Base-by-base conservation (phyloP, 2,888 invertebrate species). In the Schizotus pectinicornis region DNA sequence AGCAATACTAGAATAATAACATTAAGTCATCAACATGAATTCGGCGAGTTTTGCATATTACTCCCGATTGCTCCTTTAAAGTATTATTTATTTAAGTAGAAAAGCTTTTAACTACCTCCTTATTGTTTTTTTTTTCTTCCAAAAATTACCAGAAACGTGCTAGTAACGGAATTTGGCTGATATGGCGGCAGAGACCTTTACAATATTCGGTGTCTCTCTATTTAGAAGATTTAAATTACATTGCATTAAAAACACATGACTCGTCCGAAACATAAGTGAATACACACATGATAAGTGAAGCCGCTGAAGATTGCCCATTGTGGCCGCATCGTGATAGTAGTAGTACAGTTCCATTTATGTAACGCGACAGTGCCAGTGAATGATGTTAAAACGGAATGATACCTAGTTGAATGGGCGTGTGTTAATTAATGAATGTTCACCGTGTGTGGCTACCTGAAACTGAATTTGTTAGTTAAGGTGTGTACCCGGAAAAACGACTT, bases 221-320 rank as follows among this genome's bases (percentile, higher is more conserved):
- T 14, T 30, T 30, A 13, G 37, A 37, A n/a, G 37, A 31, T 39
- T 39, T 50, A 50, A 50, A 50, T 50, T 41, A 50, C 50, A 47
- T 41, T 13, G 12, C 41, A 54, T 54, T 54, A 47, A 47, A 54
- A 54, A 46, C 54, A 54, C 41, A 46, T 54, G 46, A 54, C 47
- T 14, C 47, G 46, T 47, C 54, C 47, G 47, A 56, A 49, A 56
- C 43, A 43, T 22, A 56, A 55, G 47, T 55, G 55, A 48, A 47
- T 54, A 46, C 53, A 54, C 55, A 55, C 35, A 55, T 56, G 55
- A 56, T 56, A 56, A 56, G 35, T 49, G 41, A 41, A 13, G 11
- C 33, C n/a, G 45, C 13, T 8, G 54, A 54, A 54, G 54, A 54
- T 47, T 35, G 33, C 3, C 39, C 13, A 39, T 12, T 39, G 11